phyloP scores from a whole-genome alignment of 53 echinoderm and acorn worm genomes.

The Echinarachnius parma region DNA sequence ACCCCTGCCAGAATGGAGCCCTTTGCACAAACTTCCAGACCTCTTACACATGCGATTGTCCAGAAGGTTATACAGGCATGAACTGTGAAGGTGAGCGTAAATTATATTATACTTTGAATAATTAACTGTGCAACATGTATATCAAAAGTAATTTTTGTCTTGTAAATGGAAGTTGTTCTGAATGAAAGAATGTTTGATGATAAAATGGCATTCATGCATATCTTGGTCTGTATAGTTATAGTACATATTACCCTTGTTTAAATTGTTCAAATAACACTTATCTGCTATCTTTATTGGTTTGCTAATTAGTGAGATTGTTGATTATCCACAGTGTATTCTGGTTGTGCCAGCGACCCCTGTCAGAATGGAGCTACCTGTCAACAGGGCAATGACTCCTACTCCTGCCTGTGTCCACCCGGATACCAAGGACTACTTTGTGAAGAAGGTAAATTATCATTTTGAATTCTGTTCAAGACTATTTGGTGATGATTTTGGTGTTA shows the following conservation, averaged over 20 bases:
- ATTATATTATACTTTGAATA: too few relatives aligned
- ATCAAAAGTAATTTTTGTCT: not conserved
- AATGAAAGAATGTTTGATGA: not conserved
- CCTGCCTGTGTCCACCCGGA: conserved; percentile 57
- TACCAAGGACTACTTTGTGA: conserved; percentile 63
- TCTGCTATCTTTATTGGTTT: too few relatives aligned
- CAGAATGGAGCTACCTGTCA: conserved; percentile 18
- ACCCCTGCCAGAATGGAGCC: conserved; percentile 27
- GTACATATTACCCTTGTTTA: too few relatives aligned
- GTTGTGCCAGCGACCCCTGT: conserved; percentile 8
- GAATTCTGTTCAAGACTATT: too few relatives aligned
- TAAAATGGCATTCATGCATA: not conserved
- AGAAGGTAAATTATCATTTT: conserved; percentile 56
- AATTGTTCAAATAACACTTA: too few relatives aligned
- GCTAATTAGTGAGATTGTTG: too few relatives aligned
- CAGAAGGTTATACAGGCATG: conserved; percentile 10
- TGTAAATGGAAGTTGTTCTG: not conserved
- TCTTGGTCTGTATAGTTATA: not conserved
- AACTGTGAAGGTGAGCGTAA: conserved; percentile 17
- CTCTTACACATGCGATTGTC: conserved; percentile 29
- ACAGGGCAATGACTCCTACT: conserved; percentile 21
- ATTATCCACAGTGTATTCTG: not conserved
- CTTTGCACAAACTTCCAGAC: conserved; percentile 17
- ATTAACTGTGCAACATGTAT: not conserved
- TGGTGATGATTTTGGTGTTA: too few relatives aligned